A percentile compares a stretch with the other conserved stretches of the same genome.
Conservation (phyloP, 2,797 vertebrate genomes). For the Hyperoplus immaculatus region DNA sequence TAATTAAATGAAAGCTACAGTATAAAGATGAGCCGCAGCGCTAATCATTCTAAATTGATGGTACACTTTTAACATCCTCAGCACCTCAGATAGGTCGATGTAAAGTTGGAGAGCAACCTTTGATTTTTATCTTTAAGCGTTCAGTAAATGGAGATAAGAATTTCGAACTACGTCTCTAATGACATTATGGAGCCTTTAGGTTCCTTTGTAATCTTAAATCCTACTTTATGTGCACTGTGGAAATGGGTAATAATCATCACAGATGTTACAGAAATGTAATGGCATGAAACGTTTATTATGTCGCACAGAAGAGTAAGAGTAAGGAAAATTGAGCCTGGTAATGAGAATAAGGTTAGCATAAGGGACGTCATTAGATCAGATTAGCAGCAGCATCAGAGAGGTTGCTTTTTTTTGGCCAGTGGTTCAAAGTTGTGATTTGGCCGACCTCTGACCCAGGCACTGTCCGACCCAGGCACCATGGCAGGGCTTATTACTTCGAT, state of each 20-base stretch:
- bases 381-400: constrained; percentile 59
- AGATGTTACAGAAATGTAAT: constrained; percentile 15
- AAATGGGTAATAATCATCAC: constrained; percentile 31
- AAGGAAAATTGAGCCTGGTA: constrained; percentile 9
- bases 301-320: constrained; percentile 9
- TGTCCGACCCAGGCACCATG: constrained; percentile 20
- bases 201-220: constrained; percentile 14
- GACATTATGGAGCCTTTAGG: not conserved
- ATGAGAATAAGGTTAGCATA: constrained; percentile 33
- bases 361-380: constrained; percentile 61
- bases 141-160: constrained; percentile 26
- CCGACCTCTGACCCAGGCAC: constrained; percentile 46
- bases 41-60: constrained; percentile 42
- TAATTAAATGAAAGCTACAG: constrained; percentile 53
- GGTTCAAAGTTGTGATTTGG: constrained; percentile 55
- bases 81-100: constrained; percentile 31
- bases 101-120: constrained; percentile 46
- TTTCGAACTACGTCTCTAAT: constrained; percentile 12
- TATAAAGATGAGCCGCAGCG: constrained; percentile 32
- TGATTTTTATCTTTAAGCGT: constrained; percentile 52
- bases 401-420: constrained; percentile 55
- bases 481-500: constrained; percentile 29
- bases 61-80: constrained; percentile 40
- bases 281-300: constrained; percentile 40
- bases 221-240: constrained; percentile 1